phyloP scores from a whole-genome alignment of 2,113 vertebrate genomes.

The Neodon shergylaensis region DNA sequence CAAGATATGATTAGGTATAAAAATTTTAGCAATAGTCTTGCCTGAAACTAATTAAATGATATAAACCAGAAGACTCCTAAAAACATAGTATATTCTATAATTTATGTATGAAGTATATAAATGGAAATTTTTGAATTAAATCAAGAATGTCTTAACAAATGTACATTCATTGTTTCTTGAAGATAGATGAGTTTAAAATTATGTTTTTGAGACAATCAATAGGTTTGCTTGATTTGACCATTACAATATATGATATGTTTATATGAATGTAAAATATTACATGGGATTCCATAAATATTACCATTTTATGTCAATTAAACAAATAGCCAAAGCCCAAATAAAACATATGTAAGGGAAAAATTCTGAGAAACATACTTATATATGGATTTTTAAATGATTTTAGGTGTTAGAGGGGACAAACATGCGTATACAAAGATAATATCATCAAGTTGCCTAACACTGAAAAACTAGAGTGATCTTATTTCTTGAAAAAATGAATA shows the following conservation, averaged over 20 bases:
- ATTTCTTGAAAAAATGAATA: not conserved
- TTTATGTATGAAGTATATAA: not conserved
- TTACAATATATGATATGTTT: not conserved
- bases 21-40: not conserved
- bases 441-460: not conserved
- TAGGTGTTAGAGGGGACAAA: not conserved
- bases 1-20: not conserved
- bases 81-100: not conserved
- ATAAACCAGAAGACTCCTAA: not conserved
- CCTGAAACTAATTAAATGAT: not conserved
- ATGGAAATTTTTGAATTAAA: not conserved
- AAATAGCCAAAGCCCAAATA: not conserved
- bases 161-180: not conserved
- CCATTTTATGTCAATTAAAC: not conserved
- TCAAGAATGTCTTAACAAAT: not conserved
- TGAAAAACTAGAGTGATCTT: not conserved
- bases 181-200: not conserved
- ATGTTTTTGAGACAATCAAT: not conserved
- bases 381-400: not conserved
- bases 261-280: not conserved
- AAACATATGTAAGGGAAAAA: not conserved
- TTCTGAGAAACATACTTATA: not conserved
- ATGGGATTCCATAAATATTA: not conserved
- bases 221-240: not conserved
- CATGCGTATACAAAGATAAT: not conserved